Conservation (phyloP, 2,113 vertebrate genomes). For the Pundamilia nyererei region DNA sequence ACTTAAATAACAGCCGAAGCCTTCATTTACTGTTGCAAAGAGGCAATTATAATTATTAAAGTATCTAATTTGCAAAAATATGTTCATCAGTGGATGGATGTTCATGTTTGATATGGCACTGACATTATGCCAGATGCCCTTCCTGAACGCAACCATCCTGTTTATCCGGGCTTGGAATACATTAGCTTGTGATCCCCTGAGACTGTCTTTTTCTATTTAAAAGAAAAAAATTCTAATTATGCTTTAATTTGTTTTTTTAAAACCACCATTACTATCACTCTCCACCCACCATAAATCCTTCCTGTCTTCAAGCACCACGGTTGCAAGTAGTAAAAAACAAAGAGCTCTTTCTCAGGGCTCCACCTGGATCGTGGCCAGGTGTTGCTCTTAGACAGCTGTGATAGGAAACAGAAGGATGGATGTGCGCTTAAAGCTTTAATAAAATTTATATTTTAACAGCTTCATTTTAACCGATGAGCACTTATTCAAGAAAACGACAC, state of each 20-base stretch:
- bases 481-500: background rate
- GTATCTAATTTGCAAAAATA: background rate
- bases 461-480: background rate
- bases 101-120: background rate
- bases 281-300: background rate
- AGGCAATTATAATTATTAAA: background rate
- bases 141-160: background rate
- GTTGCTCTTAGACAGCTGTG: background rate
- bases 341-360: slow-evolving; percentile 8
- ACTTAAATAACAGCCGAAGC: background rate
- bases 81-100: background rate
- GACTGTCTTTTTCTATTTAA: background rate
- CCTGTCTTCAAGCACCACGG: background rate
- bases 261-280: background rate
- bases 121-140: background rate
- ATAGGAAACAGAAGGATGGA: background rate
- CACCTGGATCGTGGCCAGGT: background rate
- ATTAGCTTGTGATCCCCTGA: background rate
- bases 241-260: background rate
- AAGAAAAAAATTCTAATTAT: background rate
- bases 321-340: slow-evolving; percentile 25
- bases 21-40: background rate
- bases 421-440: background rate
- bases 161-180: background rate
- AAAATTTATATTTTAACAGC: background rate